phyloP scores from a whole-genome alignment of 1,140 invertebrate genomes.

The Drosophila nikananu region DNA sequence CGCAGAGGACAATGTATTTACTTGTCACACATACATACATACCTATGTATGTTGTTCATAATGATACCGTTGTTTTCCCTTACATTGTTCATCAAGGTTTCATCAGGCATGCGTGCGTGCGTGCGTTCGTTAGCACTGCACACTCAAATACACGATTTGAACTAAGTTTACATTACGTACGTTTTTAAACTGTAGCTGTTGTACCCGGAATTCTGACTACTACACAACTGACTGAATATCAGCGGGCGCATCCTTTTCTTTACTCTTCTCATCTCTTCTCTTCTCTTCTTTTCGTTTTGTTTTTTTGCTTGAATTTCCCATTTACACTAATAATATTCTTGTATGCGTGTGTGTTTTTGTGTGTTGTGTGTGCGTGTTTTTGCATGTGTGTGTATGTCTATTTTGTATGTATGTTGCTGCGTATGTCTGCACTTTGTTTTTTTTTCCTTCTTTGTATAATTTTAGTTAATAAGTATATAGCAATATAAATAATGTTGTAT shows the following conservation, averaged over 20 bases:
- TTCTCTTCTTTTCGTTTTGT: constrained; percentile 33
- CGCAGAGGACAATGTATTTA: constrained; percentile 50
- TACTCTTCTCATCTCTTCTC: constrained; percentile 16
- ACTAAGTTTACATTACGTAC: constrained; percentile 77
- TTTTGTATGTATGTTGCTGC: constrained; percentile 43
- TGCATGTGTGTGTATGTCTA: constrained; percentile 14
- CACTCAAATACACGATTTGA: constrained; percentile 52
- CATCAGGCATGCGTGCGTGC: constrained; percentile 20
- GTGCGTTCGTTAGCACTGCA: constrained; percentile 11
- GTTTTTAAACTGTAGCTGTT: constrained; percentile 61
- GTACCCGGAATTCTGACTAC: constrained; percentile 71
- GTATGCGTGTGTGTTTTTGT: constrained; percentile 53
- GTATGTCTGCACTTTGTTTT: constrained; percentile 47
- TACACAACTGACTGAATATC: constrained; percentile 62
- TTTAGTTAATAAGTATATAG: constrained; percentile 83
- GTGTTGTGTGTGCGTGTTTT: constrained; percentile 29
- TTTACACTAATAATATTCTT: constrained; percentile 82
- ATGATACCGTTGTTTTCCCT: constrained; percentile 49
- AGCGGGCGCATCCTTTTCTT: constrained; percentile 59
- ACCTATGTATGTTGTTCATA: constrained; percentile 20
- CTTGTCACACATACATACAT: constrained; percentile 41
- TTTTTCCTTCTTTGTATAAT: constrained; percentile 77
- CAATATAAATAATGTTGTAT: constrained; percentile 83
- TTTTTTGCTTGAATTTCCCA: constrained; percentile 64
- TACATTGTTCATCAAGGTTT: constrained; percentile 56